Percentiles rank a stretch among this genome's conserved stretches.
Conservation (phyloP, 2,888 invertebrate genomes). For the Sthenelais limicola region DNA sequence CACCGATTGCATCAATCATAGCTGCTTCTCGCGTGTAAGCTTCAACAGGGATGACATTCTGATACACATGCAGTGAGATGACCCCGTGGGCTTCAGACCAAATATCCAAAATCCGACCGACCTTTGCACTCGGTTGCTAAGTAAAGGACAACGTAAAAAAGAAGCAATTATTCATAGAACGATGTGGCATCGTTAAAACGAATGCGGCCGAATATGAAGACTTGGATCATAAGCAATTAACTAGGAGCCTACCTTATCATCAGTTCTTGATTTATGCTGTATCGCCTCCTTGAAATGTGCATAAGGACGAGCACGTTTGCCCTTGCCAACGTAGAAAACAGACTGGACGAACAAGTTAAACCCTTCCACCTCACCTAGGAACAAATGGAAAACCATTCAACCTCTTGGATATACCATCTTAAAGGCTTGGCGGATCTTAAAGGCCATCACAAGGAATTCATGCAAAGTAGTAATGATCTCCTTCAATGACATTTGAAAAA, state of each 20-base stretch:
- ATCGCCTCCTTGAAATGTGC: constrained; percentile 93
- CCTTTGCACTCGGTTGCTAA: constrained; percentile 75
- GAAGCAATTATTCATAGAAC: background rate
- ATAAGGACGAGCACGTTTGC: constrained; percentile 89
- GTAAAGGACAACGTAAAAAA: background rate
- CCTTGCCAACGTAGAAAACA: constrained; percentile 97
- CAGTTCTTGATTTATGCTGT: background rate
- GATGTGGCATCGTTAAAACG: too few relatives aligned
- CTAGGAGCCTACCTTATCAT: background rate
- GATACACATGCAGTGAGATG: constrained; percentile 91
- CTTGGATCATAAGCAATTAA: background rate
- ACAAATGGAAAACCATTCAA: constrained; percentile 9
- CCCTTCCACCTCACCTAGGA: constrained; percentile 44
- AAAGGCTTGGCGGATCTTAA: too few relatives aligned
- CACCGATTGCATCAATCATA: constrained; percentile 90
- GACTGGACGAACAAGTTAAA: constrained; percentile 83
- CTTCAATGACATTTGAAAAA: too few relatives aligned
- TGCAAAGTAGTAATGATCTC: too few relatives aligned
- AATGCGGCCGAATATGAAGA: too few relatives aligned
- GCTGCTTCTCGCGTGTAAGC: constrained; percentile 95
- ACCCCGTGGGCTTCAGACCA: constrained; percentile 90
- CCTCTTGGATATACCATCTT: background rate
- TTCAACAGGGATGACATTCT: constrained; percentile 91
- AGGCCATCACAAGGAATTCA: too few relatives aligned
- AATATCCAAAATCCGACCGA: constrained; percentile 86